A percentile compares a stretch with the other conserved stretches of the same genome.
phyloP scores from a whole-genome alignment of 2,888 invertebrate species.

The Palloptera scutellata region DNA sequence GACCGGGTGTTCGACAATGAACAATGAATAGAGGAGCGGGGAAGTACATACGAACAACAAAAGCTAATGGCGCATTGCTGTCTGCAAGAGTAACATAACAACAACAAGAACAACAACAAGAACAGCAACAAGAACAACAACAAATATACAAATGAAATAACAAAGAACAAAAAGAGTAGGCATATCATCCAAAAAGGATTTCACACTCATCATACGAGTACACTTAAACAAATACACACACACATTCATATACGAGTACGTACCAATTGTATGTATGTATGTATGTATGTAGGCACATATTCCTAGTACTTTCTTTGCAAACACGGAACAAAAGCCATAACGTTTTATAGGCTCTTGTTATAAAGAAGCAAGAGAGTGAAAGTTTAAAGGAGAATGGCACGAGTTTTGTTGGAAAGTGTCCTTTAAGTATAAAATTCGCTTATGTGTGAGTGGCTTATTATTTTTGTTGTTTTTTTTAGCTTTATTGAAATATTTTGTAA shows the following conservation, averaged over 20 bases:
- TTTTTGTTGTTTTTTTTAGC: too few relatives aligned
- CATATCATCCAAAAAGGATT: slow-evolving; percentile 9
- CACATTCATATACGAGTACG: not conserved
- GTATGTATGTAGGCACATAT: not conserved
- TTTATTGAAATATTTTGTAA: too few relatives aligned
- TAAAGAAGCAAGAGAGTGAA: too few relatives aligned
- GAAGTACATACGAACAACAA: not conserved
- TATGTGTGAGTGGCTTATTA: too few relatives aligned
- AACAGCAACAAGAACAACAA: not conserved
- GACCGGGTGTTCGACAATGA: not conserved
- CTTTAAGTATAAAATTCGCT: too few relatives aligned
- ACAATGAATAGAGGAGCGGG: not conserved
- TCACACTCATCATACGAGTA: slow-evolving; percentile 2
- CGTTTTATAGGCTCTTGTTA: too few relatives aligned
- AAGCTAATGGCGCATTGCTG: slow-evolving; percentile 27
- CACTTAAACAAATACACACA: not conserved
- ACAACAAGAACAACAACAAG: slow-evolving; percentile 4
- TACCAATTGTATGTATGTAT: not conserved
- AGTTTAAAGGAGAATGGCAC: too few relatives aligned
- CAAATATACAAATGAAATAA: not conserved
- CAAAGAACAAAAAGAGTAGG: slow-evolving; percentile 4
- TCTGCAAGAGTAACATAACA: not conserved
- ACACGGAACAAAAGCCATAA: too few relatives aligned
- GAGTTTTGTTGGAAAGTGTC: too few relatives aligned
- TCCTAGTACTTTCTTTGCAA: too few relatives aligned